phyloP scores from a whole-genome alignment of 2,888 invertebrate species.

The Phalangium opilio region DNA sequence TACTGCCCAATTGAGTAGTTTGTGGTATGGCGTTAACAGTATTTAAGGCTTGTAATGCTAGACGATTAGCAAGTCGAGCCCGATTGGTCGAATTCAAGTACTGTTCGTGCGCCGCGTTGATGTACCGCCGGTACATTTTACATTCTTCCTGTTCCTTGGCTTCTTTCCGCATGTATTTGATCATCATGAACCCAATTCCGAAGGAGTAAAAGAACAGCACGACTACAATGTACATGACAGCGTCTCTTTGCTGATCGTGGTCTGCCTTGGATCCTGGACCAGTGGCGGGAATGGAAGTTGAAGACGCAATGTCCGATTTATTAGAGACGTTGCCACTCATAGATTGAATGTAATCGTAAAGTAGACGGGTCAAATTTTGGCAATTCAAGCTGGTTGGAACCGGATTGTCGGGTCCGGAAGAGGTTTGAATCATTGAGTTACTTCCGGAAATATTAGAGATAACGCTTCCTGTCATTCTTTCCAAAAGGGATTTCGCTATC shows the following conservation, averaged over 20 bases:
- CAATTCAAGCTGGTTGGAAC: constrained; percentile 6
- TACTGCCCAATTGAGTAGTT: constrained; percentile 15
- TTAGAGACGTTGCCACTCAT: constrained; percentile 4
- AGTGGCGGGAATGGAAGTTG: not conserved
- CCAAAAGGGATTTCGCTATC: too few relatives aligned
- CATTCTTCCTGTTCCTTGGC: constrained; percentile 27
- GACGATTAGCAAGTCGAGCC: constrained; percentile 20
- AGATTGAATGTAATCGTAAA: constrained; percentile 9
- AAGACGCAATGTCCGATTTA: not conserved
- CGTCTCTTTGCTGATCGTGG: constrained; percentile 19
- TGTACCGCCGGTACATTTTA: constrained; percentile 27
- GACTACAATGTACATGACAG: constrained; percentile 26
- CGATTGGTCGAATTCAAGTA: constrained; percentile 16
- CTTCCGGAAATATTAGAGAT: too few relatives aligned
- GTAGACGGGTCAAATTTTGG: constrained; percentile 11
- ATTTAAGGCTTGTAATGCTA: constrained; percentile 24
- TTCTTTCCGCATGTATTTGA: constrained; percentile 23
- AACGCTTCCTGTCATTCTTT: too few relatives aligned
- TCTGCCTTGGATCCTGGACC: constrained; percentile 1
- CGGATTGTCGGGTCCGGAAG: too few relatives aligned
- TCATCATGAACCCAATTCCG: constrained; percentile 25
- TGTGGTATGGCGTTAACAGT: constrained; percentile 23
- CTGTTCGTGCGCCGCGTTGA: constrained; percentile 21
- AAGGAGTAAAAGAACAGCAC: constrained; percentile 24
- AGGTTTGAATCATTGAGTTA: too few relatives aligned